Percentiles rank a stretch among this genome's conserved stretches.
These are phyloP conservation scores for Tetraodon nigroviridis DNA, from an alignment of 2,113 vertebrate genomes.

Conservation along the genomic window DNA sequence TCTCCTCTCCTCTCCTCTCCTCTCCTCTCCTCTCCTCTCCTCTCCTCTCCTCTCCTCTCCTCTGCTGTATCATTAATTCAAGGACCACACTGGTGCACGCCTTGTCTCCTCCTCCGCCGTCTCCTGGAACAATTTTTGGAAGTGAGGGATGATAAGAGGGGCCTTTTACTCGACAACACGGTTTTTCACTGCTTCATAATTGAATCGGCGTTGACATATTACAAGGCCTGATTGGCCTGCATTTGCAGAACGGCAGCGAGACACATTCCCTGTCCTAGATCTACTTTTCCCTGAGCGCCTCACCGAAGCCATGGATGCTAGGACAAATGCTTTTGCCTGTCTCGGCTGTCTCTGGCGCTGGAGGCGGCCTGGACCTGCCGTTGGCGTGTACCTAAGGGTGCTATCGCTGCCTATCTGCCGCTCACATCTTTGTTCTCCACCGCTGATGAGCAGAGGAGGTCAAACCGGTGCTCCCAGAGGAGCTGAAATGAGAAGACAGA, in stretches of 20 bases:
- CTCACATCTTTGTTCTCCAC: slow-evolving; percentile 27
- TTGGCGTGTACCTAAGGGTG: not conserved
- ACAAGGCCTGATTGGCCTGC: slow-evolving; percentile 62
- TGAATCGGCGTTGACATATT: slow-evolving; percentile 58
- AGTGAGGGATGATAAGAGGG: slow-evolving; percentile 50
- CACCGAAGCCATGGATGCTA: too few species aligned
- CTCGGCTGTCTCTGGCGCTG: not conserved
- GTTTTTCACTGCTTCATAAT: slow-evolving; percentile 57
- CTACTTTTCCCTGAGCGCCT: not conserved
- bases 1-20: slow-evolving; percentile 52
- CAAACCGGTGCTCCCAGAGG: slow-evolving; percentile 12
- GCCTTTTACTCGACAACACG: slow-evolving; percentile 61
- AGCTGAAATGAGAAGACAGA: slow-evolving; percentile 41
- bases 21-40: slow-evolving; percentile 52
- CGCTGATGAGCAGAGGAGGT: slow-evolving; percentile 26
- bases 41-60: slow-evolving; percentile 52
- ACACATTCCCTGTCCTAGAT: slow-evolving; percentile 25
- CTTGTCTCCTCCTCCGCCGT: slow-evolving; percentile 47
- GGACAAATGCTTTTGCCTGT: not conserved
- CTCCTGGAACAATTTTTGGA: slow-evolving; percentile 45
- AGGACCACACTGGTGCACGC: slow-evolving; percentile 38
- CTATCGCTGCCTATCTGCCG: slow-evolving; percentile 2
- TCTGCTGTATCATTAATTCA: slow-evolving; percentile 72
- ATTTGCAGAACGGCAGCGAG: slow-evolving; percentile 38
- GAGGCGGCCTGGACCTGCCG: not conserved